phyloP scores from a whole-genome alignment of 2,113 vertebrate species.

The Taurulus bubalis region DNA sequence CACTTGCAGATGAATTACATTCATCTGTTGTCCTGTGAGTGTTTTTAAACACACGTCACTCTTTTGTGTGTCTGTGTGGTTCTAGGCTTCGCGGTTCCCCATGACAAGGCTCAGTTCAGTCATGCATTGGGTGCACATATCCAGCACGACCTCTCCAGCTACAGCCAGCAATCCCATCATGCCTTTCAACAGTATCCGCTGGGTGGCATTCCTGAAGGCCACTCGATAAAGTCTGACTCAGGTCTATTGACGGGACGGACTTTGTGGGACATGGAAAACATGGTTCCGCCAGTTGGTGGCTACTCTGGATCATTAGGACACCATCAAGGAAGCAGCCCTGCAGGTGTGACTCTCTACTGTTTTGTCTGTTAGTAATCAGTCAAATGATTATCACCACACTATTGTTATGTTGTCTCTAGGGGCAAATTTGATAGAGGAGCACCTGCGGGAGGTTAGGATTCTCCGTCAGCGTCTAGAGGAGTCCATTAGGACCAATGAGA shows the following conservation, averaged over 20 bases:
- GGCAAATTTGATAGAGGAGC: conserved; percentile 90
- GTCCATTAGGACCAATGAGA: conserved; percentile 92
- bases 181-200: conserved; percentile 73
- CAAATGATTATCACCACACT: not conserved
- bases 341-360: conserved; percentile 77
- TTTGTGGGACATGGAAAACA: conserved; percentile 77
- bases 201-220: conserved; percentile 58
- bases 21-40: not conserved
- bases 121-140: conserved; percentile 71
- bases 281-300: conserved; percentile 71
- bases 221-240: conserved; percentile 64
- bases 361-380: not conserved
- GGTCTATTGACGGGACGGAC: conserved; percentile 59
- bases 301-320: conserved; percentile 74
- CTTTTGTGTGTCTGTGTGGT: not conserved
- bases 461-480: conserved; percentile 93
- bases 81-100: conserved; percentile 71
- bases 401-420: conserved; percentile 71
- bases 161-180: conserved; percentile 73
- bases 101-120: conserved; percentile 73
- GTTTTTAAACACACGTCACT: not conserved
- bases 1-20: not conserved
- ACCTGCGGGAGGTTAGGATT: conserved; percentile 89
- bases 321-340: conserved; percentile 79
- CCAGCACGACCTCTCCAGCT: conserved; percentile 70